Conservation (phyloP, 2,888 invertebrate species). For the Idaea biselata region DNA sequence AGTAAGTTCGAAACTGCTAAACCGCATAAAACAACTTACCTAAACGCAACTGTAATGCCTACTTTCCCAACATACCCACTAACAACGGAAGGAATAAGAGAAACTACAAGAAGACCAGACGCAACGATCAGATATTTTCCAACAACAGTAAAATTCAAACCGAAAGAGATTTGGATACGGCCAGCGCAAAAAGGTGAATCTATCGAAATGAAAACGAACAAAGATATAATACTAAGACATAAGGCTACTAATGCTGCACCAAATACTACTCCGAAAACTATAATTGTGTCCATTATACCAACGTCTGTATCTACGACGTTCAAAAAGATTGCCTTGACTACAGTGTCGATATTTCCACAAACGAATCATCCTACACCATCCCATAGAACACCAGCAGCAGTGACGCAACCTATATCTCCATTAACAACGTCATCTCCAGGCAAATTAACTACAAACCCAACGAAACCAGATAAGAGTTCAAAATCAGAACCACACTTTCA, state of each 20-base stretch:
- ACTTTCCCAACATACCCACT: slow-evolving; percentile 18
- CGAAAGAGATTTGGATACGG: slow-evolving; percentile 76
- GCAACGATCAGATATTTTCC: slow-evolving; percentile 47
- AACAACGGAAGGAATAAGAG: slow-evolving; percentile 34
- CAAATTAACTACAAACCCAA: slow-evolving; percentile 26
- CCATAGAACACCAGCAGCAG: slow-evolving; percentile 45
- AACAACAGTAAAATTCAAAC: slow-evolving; percentile 64
- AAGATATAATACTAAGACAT: slow-evolving; percentile 46
- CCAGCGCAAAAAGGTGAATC: slow-evolving; percentile 76
- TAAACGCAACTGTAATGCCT: slow-evolving; percentile 17
- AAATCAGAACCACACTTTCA: slow-evolving; percentile 27
- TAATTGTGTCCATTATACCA: slow-evolving; percentile 74
- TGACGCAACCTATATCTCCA: slow-evolving; percentile 53
- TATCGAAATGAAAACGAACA: slow-evolving; percentile 55
- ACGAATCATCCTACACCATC: slow-evolving; percentile 39
- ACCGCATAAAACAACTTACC: slow-evolving; percentile 11
- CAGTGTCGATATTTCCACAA: slow-evolving; percentile 48
- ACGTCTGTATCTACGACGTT: slow-evolving; percentile 70
- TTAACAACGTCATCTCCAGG: slow-evolving; percentile 40
- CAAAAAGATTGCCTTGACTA: slow-evolving; percentile 67
- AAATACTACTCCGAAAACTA: slow-evolving; percentile 69
- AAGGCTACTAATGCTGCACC: slow-evolving; percentile 48
- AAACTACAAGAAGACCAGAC: slow-evolving; percentile 51
- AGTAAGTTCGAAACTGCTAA: slow-evolving; percentile 15
- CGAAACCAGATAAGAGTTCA: slow-evolving; percentile 29